These are phyloP conservation scores for Ophion obscuratus DNA, from an alignment of 2,888 invertebrate species.

Conservation along the genomic window DNA sequence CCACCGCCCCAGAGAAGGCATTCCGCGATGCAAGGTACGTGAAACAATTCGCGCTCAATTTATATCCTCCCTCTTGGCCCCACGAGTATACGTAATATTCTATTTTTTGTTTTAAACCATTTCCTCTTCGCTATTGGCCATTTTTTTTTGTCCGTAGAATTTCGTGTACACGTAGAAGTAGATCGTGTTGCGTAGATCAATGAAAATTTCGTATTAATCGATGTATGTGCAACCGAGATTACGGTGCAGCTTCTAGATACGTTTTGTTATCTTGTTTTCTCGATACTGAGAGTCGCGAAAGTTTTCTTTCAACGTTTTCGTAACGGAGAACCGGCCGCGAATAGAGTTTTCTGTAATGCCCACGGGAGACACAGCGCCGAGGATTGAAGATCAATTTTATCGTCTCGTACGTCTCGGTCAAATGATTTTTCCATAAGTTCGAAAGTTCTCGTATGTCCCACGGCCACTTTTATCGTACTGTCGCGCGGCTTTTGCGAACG, in stretches of 20 bases:
- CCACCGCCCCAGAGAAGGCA: conserved; percentile 85
- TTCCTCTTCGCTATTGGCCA: conserved; percentile 50
- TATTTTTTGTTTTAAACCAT: conserved; percentile 1
- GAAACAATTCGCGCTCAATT: conserved; percentile 58
- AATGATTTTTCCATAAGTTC: background rate
- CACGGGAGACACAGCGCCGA: background rate
- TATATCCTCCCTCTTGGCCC: background rate
- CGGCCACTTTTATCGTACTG: conserved; percentile 55
- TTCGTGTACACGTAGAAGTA: conserved; percentile 62
- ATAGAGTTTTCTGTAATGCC: background rate
- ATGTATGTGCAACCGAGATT: conserved; percentile 20
- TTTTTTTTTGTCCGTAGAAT: conserved; percentile 52
- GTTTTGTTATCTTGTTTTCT: conserved; percentile 11
- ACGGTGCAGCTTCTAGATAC: background rate
- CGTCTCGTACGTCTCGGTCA: background rate
- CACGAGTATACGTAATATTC: conserved; percentile 14
- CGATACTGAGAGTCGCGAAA: background rate
- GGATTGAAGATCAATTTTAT: conserved; percentile 7
- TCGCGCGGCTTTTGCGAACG: conserved; percentile 1
- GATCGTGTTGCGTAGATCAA: conserved; percentile 60
- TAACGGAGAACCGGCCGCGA: background rate
- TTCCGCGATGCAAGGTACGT: conserved; percentile 85
- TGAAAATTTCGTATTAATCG: conserved; percentile 39
- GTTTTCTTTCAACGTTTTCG: background rate
- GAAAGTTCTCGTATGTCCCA: conserved; percentile 68